Base-by-base conservation (phyloP, 2,113 vertebrate genomes). In the Tupaia chinensis region DNA sequence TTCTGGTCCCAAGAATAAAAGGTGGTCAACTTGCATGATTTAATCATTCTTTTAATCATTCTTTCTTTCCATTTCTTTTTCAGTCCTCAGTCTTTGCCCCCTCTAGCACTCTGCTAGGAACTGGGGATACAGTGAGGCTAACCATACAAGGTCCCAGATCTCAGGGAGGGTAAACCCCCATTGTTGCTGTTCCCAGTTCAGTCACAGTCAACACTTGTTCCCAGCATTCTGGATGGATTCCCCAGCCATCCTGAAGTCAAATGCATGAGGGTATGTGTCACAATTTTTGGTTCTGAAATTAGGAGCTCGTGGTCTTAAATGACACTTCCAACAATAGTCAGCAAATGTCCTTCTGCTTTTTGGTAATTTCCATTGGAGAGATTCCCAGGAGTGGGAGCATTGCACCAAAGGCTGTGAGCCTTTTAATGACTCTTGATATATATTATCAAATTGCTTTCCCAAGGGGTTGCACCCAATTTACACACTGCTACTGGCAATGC, bases 401-500 rank as follows among this genome's bases (percentile, higher is more conserved):
- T 20, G 63, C 16, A 44, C 80, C 91, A 58, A 83, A 95, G 95
- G 63, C 34, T 34, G 29, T 92, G 73, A 96, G 56, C 73, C 60
- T 88, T 82, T 79, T 81, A 89, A 92, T 87, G 94, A 79, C 85
- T 96, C 89, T 68, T 20, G 85, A 74, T 56, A 84, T 8, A 3
- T 32, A 61, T 70, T 74, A 74, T 72, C 92, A 90, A 91, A 89
- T 86, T 82, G 68, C 69, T 92, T 88, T 95, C 80, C 73, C 82
- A 72, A 88, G 27, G 82, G 82, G 66, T 44, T 76, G 85, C 44
- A 63, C 91, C 86, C 87, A 70, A 83, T 90, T 96, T 93, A 84
- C 77, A 93, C 80, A 20, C 87, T 1, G 58, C 97, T 69, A 53
- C 70, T 3, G 0, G 69, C 87, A 17, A n/a, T 3, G 58, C 11